Base-by-base conservation (phyloP, 2,888 invertebrate species). In the Gymnoscelis rufifasciata region DNA sequence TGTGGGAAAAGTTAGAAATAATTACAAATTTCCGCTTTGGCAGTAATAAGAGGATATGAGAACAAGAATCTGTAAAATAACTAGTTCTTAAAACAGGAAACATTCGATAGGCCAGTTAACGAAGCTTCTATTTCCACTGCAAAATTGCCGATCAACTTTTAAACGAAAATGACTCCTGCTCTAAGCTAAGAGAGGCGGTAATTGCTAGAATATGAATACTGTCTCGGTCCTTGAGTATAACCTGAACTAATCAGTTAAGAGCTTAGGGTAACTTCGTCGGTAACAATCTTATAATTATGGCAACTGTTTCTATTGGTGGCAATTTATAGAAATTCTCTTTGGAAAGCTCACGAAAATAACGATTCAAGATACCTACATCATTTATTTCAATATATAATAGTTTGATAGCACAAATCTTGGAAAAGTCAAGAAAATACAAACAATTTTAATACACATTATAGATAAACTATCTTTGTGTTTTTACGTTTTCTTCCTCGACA, bases 231-330 rank as follows among this genome's bases (percentile, higher is more conserved):
- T 60, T 64, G 56, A 64, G 62, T 62, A 65, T 60, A 66, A 62
- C 62, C 66, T 57, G 66, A 68, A 74, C 71, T 66, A 74, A 75
- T 74, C 68, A 73, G 61, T 51, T 59, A 59, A 40, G 27, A 49
- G 39, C 37, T 41, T 39, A 23, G 12, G 47, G 47, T 47, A 28
- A 47, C 29, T 43, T 47, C 27, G 39, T 26, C 15, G 26, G n/a
- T 11, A 47, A 36, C 30, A 28, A 43, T 35, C 19, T 30, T 39
- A 43, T 30, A 38, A 43, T 30, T 8, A 33, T 14, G 31, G 31
- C 15, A 15, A n/a, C 15, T 15, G 31, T 33, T 31, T 31, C 31
- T n/a, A 33, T 6, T 15, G 14, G 31, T 14, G n/a, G 8, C 2
- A n/a, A 33, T 33, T 33, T 33, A 8, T 33, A 14, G 31, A 33